These are phyloP conservation scores for Scaptomyza flava DNA, from an alignment of 2,888 invertebrate genomes.

Conservation along the genomic window DNA sequence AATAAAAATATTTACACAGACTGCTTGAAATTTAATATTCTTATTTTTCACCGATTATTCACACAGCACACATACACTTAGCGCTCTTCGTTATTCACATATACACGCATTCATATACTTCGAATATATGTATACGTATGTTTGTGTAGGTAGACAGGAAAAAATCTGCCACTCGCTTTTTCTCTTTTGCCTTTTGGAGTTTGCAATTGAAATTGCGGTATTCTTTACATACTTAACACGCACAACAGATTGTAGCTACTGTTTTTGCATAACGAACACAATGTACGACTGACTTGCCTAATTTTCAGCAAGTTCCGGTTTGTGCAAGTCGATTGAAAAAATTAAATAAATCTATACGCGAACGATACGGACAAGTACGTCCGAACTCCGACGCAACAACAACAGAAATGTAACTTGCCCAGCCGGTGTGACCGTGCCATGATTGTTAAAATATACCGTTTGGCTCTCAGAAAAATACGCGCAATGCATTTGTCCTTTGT, in stretches of 20 bases:
- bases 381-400: slow-evolving; percentile 58
- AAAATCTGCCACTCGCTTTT: slow-evolving; percentile 76
- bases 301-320: slow-evolving; percentile 72
- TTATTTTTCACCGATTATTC: slow-evolving; percentile 48
- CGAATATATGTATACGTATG: slow-evolving; percentile 48
- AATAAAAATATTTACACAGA: slow-evolving; percentile 30
- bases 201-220: slow-evolving; percentile 34
- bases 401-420: slow-evolving; percentile 55
- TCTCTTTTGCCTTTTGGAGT: slow-evolving; percentile 45
- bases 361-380: slow-evolving; percentile 53
- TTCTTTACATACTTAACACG: slow-evolving; percentile 59
- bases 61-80: slow-evolving; percentile 33
- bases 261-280: slow-evolving; percentile 58
- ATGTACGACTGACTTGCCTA: slow-evolving; percentile 57
- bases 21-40: slow-evolving; percentile 37
- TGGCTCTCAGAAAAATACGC: neutral
- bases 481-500: neutral
- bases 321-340: slow-evolving; percentile 63
- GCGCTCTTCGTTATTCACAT: slow-evolving; percentile 46
- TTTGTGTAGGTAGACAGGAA: slow-evolving; percentile 77
- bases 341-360: slow-evolving; percentile 59
- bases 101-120: slow-evolving; percentile 43
- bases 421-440: slow-evolving; percentile 23
- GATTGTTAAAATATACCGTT: neutral
- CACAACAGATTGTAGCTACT: slow-evolving; percentile 46